phyloP scores from a whole-genome alignment of 2,888 invertebrate genomes.

The Sceliomorpha sp. region DNA sequence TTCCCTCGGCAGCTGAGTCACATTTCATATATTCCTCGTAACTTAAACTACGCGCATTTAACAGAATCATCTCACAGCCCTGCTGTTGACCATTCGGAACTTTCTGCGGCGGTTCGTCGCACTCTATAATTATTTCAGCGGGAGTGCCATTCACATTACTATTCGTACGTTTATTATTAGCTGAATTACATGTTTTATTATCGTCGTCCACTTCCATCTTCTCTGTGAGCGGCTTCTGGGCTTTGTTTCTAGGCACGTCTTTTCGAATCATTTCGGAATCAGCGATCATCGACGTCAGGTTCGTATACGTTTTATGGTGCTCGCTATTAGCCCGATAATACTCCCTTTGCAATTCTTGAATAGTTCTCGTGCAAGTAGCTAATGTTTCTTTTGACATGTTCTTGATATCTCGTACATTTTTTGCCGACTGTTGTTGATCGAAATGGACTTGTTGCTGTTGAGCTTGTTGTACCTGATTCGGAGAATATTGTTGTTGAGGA shows the following conservation, averaged over 20 bases:
- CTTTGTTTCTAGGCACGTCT: neutral
- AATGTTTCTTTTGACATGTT: too few relatives aligned
- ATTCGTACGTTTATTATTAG: too few relatives aligned
- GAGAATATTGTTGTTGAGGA: too few relatives aligned
- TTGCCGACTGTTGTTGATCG: too few relatives aligned
- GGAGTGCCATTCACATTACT: conserved; percentile 20
- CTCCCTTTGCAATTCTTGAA: conserved; percentile 17
- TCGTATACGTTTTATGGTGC: conserved; percentile 5
- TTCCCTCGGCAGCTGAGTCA: conserved; percentile 3
- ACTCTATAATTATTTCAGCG: conserved; percentile 2
- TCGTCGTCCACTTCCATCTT: conserved; percentile 19
- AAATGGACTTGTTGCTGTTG: too few relatives aligned
- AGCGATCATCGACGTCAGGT: conserved; percentile 8
- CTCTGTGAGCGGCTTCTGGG: neutral
- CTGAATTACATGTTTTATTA: neutral
- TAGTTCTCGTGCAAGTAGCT: neutral
- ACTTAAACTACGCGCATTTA: conserved; percentile 63
- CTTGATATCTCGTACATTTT: too few relatives aligned
- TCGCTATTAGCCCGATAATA: conserved; percentile 10
- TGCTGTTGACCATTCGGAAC: conserved; percentile 32
- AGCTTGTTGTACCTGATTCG: too few relatives aligned
- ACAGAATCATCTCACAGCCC: neutral
- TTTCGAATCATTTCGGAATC: conserved; percentile 1
- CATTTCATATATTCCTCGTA: conserved; percentile 72
- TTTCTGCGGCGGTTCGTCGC: conserved; percentile 13